These are phyloP conservation scores for Epinephelus lanceolatus DNA, from an alignment of 2,113 vertebrate species.

Conservation along the genomic window DNA sequence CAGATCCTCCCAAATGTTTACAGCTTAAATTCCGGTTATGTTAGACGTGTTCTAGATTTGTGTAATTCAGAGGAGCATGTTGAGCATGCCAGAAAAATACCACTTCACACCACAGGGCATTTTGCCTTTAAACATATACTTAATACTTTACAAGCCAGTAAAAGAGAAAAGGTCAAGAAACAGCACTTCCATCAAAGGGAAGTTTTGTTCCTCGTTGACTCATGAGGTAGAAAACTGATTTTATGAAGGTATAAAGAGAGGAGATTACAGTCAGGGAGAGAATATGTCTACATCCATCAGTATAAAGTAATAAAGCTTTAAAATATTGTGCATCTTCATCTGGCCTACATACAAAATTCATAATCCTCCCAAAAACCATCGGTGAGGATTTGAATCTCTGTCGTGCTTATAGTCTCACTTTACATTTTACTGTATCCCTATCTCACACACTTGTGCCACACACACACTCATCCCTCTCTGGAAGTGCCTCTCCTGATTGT, in stretches of 20 bases:
- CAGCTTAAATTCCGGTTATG: not conserved
- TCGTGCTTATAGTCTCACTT: not conserved
- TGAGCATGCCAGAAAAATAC: not conserved
- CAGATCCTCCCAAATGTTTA: not conserved
- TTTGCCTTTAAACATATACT: not conserved
- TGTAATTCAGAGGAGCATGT: not conserved
- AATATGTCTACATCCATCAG: slow-evolving; percentile 14
- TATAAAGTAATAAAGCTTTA: slow-evolving; percentile 35
- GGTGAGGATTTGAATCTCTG: slow-evolving; percentile 4
- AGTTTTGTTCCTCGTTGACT: not conserved
- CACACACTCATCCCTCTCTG: slow-evolving; percentile 14
- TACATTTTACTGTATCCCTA: not conserved
- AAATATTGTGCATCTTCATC: slow-evolving; percentile 26
- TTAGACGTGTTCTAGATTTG: not conserved
- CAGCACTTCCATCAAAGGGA: not conserved
- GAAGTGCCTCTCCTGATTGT: slow-evolving; percentile 42
- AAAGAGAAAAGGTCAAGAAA: slow-evolving; percentile 3
- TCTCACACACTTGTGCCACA: not conserved
- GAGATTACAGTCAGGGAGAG: slow-evolving; percentile 35
- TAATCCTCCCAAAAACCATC: slow-evolving; percentile 24
- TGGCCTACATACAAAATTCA: slow-evolving; percentile 39
- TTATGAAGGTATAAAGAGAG: slow-evolving; percentile 6
- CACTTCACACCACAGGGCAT: not conserved
- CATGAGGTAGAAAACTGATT: not conserved
- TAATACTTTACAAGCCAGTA: not conserved